Conservation (phyloP, 2,888 invertebrate genomes). For the Zonitis immaculata region DNA sequence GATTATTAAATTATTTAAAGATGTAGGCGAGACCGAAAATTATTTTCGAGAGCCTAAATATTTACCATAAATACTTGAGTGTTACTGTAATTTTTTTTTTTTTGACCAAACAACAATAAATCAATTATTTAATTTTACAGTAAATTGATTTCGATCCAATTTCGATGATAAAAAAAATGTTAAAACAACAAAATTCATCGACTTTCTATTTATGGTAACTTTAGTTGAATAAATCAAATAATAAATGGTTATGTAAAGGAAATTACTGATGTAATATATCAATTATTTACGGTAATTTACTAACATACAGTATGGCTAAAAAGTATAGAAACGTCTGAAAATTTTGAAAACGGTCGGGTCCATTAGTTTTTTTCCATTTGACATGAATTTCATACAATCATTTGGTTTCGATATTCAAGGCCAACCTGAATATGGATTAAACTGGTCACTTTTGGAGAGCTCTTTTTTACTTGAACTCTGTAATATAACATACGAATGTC, state of each 20-base stretch:
- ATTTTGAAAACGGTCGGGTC: no score
- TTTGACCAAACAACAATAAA: background rate
- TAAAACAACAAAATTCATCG: background rate
- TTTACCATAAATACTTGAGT: background rate
- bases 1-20: background rate
- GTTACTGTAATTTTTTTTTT: background rate
- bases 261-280: background rate
- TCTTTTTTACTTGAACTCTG: no score
- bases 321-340: no score
- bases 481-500: no score
- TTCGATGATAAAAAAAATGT: background rate
- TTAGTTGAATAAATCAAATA: background rate
- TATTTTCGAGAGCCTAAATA: background rate
- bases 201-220: background rate
- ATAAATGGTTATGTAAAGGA: background rate
- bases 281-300: no score
- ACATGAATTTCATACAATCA: no score
- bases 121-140: no score
- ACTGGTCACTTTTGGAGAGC: no score
- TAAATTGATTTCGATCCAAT: background rate
- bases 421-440: no score
- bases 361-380: no score
- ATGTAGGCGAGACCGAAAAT: constrained; percentile 5
- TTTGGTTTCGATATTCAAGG: no score
- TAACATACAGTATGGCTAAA: no score